These are phyloP conservation scores for Ctenomys sociabilis DNA, from an alignment of 2,113 vertebrate species.

Conservation along the genomic window DNA sequence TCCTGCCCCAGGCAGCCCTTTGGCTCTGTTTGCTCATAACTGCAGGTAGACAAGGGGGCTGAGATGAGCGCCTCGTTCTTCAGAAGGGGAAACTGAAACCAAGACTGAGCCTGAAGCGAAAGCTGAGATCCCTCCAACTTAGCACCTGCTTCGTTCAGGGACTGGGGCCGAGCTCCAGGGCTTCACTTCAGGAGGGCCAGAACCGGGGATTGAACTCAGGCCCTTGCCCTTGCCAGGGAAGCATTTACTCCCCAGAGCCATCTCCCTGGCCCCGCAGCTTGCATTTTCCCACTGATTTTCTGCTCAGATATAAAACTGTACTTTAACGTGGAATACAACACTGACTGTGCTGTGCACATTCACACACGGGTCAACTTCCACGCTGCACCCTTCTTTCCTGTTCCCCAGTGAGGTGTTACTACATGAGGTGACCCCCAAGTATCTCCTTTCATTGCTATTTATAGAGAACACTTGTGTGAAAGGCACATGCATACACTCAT, in stretches of 20 bases:
- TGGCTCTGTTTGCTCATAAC: not conserved
- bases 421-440: not conserved
- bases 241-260: too few relatives aligned
- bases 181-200: too few relatives aligned
- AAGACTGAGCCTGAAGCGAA: not conserved
- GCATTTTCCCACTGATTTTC: constrained; percentile 6
- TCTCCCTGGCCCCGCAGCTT: too few relatives aligned
- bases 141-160: not conserved
- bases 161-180: too few relatives aligned
- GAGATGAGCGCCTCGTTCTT: not conserved
- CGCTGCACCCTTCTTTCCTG: not conserved
- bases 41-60: not conserved
- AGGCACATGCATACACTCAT: not conserved
- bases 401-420: not conserved
- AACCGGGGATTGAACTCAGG: too few relatives aligned
- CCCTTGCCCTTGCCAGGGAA: too few relatives aligned
- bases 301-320: not conserved
- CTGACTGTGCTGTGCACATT: not conserved
- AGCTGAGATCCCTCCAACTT: not conserved
- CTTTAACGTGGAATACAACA: not conserved
- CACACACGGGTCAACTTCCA: not conserved
- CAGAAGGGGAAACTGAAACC: not conserved
- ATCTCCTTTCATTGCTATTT: not conserved
- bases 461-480: not conserved
- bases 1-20: not conserved